A percentile compares a stretch with the other conserved stretches of the same genome.
Conservation (phyloP, 1,140 invertebrate species). For the Thaumatotibia leucotreta region DNA sequence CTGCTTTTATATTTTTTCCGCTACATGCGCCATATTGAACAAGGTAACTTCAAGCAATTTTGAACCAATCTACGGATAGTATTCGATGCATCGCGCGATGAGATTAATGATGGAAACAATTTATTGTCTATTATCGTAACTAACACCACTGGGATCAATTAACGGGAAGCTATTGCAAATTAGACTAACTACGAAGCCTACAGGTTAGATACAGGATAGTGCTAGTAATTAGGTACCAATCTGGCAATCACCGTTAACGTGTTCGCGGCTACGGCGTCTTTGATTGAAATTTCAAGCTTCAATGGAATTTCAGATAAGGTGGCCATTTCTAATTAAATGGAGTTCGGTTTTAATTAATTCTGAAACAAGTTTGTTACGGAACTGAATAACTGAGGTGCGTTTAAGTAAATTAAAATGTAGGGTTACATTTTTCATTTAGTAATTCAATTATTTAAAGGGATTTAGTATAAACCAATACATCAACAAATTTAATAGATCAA, state of each 20-base stretch:
- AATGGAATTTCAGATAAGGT: neutral
- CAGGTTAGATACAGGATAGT: conserved; percentile 48
- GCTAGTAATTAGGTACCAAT: conserved; percentile 18
- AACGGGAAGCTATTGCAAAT: conserved; percentile 70
- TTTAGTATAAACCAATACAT: too few species aligned
- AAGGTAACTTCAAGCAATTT: too few species aligned
- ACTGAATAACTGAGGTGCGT: neutral
- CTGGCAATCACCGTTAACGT: conserved; percentile 10
- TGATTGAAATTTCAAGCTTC: conserved; percentile 13
- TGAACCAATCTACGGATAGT: neutral
- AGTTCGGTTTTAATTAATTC: neutral
- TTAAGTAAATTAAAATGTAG: neutral
- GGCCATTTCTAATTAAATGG: neutral
- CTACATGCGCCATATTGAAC: too few species aligned
- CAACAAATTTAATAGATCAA: too few species aligned
- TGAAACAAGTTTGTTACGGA: neutral
- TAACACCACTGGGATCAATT: conserved; percentile 63
- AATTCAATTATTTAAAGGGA: too few species aligned
- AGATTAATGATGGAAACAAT: conserved; percentile 71
- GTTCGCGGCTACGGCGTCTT: conserved; percentile 3
- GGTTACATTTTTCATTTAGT: neutral
- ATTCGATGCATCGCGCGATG: conserved; percentile 27
- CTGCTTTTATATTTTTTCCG: too few species aligned
- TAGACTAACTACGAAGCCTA: conserved; percentile 52
- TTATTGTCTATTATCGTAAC: conserved; percentile 72